These are phyloP conservation scores for Phallusia fumigata DNA, from an alignment of 23 tunicate genomes.

Conservation along the genomic window DNA sequence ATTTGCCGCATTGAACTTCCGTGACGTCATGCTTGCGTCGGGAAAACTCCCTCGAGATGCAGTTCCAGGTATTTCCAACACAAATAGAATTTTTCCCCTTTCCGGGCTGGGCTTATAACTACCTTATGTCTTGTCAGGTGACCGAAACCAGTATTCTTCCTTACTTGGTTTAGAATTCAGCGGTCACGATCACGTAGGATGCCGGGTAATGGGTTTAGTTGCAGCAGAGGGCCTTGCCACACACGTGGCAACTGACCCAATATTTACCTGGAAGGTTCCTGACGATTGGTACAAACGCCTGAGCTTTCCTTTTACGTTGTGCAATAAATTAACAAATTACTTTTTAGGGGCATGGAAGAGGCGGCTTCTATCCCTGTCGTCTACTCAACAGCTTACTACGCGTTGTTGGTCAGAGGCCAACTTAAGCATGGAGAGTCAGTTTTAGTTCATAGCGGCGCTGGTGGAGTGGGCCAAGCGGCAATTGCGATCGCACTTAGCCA, in stretches of 20 bases:
- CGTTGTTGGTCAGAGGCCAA: conserved; percentile 10
- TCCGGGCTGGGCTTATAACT: too few species aligned
- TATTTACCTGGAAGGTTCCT: conserved; percentile 20
- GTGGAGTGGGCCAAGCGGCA: conserved; percentile 30
- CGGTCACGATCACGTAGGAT: neutral
- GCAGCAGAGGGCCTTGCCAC: conserved; percentile 24
- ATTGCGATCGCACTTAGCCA: conserved; percentile 26
- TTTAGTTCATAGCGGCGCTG: conserved; percentile 11
- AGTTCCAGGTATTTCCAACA: neutral
- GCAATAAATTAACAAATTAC: neutral
- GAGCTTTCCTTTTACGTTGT: neutral
- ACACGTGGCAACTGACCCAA: conserved; percentile 5
- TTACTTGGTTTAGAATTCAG: conserved; percentile 29
- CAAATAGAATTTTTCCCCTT: too few species aligned
- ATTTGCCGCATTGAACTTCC: conserved; percentile 18
- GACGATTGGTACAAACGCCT: conserved; percentile 13
- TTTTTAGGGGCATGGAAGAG: conserved; percentile 17
- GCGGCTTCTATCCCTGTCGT: conserved; percentile 25
- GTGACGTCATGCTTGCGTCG: conserved; percentile 28
- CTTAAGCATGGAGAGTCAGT: conserved; percentile 4
- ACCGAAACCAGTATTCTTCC: neutral
- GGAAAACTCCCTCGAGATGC: conserved; percentile 12
- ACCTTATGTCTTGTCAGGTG: too few species aligned
- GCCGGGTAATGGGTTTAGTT: conserved; percentile 18
- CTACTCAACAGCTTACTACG: conserved; percentile 20